These are phyloP conservation scores for Ammodytes marinus DNA, from an alignment of 2,113 vertebrate genomes.

Conservation along the genomic window DNA sequence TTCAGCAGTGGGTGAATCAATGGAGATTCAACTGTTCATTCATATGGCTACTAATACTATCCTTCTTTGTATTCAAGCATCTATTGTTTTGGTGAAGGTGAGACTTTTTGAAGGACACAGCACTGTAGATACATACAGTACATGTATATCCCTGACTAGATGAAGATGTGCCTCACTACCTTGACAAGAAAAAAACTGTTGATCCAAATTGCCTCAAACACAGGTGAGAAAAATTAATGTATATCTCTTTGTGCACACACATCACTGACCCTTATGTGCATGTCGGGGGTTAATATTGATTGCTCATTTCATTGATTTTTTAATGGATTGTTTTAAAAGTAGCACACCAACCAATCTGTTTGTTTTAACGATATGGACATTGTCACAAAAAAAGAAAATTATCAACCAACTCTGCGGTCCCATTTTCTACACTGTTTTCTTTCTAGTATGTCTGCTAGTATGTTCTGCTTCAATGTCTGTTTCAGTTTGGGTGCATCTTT, in stretches of 20 bases:
- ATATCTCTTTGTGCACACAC: background rate
- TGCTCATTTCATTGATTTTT: background rate
- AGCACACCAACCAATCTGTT: too few species aligned
- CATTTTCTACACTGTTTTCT: background rate
- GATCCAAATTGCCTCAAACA: background rate
- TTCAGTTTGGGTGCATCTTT: background rate
- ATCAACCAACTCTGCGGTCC: background rate
- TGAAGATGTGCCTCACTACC: background rate
- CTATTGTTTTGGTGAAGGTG: background rate
- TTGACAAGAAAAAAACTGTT: background rate
- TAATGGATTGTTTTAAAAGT: too few species aligned
- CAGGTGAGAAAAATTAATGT: background rate
- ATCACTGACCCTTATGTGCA: background rate
- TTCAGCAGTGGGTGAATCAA: conserved; percentile 16
- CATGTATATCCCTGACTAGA: background rate
- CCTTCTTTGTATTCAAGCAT: background rate
- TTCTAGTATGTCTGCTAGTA: background rate
- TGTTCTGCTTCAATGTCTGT: background rate
- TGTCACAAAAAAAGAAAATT: background rate
- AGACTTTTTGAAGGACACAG: background rate
- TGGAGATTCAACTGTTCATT: background rate
- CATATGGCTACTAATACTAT: too few species aligned
- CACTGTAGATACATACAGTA: background rate
- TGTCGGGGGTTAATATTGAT: background rate
- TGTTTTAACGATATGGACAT: too few species aligned